Base-by-base conservation (phyloP, 2,888 invertebrate genomes). In the Drosophila parthenogenetica region DNA sequence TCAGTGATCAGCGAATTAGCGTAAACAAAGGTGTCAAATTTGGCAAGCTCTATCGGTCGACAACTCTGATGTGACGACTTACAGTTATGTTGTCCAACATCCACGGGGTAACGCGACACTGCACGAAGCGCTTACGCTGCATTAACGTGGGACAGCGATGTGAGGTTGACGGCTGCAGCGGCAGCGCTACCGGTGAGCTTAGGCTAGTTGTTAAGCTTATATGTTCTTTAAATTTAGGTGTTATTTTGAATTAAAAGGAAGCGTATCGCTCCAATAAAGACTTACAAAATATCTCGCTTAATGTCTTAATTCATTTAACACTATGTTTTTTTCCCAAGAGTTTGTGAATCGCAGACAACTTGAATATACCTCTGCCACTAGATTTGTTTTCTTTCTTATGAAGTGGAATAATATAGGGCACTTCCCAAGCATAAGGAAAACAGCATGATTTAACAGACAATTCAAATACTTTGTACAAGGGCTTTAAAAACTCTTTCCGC, bases 41-140 rank as follows among this genome's bases (percentile, higher is more conserved):
- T 5, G 29, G 40, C 40, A 40, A 17, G 40, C 40, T 16, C 8
- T 16, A 40, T 17, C 40, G 40, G 39, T 14, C 39, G 14, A 39
- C 14, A 39, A 39, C 19, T 19, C 3, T 19, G 19, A 19, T 2
- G 19, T 19, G 19, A 3, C 19, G 19, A 5, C 39, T 39, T 43
- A 17, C 42, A 43, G 17, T 19, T 11, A 43, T 45, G 22, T 45
- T 22, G 45, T 5, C 45, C 22, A 45, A 45, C 22, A 22, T 43
- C 42, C 42, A 17, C 42, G 2, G 42, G 16, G 42, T 19, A 17
- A 43, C 19, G 16, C 19, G 42, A 43, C 17, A 17, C 42, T 43
- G 42, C 42, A 43, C 42, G 42, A 43, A 10, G 42, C 42, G 19
- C 42, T 39, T n/a, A 39, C 39, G 39, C 39, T 39, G 39, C 39